Conservation (phyloP, 37 sponge, comb jelly and placozoan genomes). For the Bolinopsis microptera region DNA sequence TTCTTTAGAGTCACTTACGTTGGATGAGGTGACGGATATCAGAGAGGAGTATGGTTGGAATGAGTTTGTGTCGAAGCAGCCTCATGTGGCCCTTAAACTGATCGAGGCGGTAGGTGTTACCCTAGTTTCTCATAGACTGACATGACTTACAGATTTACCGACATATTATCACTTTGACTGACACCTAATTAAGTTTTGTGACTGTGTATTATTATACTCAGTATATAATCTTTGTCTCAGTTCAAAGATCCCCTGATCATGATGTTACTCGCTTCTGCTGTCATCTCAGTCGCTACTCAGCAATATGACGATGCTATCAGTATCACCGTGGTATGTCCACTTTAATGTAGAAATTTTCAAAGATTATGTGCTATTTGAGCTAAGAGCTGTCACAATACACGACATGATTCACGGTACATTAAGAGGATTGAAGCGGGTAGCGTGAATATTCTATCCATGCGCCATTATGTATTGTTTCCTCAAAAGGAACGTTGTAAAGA, state of each 20-base stretch:
- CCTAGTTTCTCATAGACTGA: neutral
- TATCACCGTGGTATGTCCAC: slow-evolving; percentile 83
- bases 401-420: no score
- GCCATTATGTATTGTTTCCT: no score
- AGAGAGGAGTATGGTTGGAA: slow-evolving; percentile 17
- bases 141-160: neutral
- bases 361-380: no score
- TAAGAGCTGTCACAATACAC: no score
- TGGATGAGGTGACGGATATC: neutral
- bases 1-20: neutral
- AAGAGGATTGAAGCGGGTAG: no score
- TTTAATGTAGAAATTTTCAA: no score
- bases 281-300: slow-evolving; percentile 83
- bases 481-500: no score
- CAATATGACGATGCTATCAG: slow-evolving; percentile 98
- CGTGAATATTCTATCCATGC: no score
- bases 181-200: no score
- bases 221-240: no score
- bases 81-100: neutral
- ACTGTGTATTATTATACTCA: no score
- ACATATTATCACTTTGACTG: no score
- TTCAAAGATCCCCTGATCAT: slow-evolving; percentile 96
- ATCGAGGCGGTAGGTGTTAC: neutral
- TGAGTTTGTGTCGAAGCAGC: neutral
- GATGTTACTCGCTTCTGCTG: slow-evolving; percentile 89